These are phyloP conservation scores for Campaea margaritaria DNA, from an alignment of 2,888 invertebrate species.

Conservation along the genomic window DNA sequence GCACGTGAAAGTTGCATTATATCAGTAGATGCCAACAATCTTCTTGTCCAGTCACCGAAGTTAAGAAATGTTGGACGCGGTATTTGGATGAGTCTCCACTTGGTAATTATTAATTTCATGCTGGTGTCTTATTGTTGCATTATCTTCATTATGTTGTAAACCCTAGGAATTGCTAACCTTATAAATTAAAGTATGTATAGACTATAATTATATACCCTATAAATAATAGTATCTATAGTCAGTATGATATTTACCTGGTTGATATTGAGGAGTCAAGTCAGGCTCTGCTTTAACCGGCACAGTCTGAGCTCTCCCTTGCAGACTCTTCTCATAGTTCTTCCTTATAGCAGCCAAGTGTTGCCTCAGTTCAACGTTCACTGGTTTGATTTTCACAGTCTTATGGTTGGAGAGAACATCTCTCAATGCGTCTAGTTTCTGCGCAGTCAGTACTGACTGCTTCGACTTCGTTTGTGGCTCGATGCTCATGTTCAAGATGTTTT, in stretches of 20 bases:
- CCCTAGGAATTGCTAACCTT: no score
- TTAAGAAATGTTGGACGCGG: no score
- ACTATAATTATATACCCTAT: no score
- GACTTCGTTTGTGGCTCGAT: slow-evolving; percentile 74
- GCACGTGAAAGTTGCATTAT: no score
- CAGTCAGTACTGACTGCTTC: slow-evolving; percentile 72
- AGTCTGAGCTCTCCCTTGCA: slow-evolving; percentile 54
- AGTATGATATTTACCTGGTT: slow-evolving; percentile 8
- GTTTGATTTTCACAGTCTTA: slow-evolving; percentile 81
- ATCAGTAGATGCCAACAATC: no score
- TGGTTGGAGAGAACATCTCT: slow-evolving; percentile 80
- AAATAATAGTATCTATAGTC: no score
- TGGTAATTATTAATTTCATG: no score
- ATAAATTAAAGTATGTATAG: no score
- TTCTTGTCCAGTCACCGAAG: no score
- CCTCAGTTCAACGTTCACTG: slow-evolving; percentile 75
- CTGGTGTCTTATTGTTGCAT: no score
- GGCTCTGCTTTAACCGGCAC: not conserved
- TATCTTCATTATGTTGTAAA: no score
- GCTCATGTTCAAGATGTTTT: slow-evolving; percentile 81
- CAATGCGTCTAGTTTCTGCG: slow-evolving; percentile 81
- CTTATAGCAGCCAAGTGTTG: slow-evolving; percentile 70
- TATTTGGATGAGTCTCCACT: no score
- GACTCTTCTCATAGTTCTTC: slow-evolving; percentile 66
- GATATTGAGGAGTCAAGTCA: not conserved